phyloP scores from a whole-genome alignment of 2,113 vertebrate species.

The Parus major region DNA sequence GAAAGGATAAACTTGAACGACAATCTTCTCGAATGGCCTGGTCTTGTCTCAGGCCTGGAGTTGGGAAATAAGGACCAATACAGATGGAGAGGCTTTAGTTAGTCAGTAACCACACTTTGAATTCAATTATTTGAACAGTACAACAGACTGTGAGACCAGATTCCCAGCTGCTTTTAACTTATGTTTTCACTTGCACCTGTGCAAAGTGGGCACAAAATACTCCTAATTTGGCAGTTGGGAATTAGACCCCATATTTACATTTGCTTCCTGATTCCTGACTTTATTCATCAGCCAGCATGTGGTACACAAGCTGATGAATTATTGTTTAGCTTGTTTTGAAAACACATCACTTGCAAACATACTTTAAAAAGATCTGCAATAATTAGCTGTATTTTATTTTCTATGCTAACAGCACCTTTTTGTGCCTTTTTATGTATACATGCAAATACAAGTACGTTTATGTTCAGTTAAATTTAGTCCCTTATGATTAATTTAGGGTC shows the following conservation, averaged over 20 bases:
- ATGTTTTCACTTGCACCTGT: constrained; percentile 55
- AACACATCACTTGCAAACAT: constrained; percentile 42
- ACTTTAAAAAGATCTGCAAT: constrained; percentile 35
- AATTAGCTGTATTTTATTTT: constrained; percentile 63
- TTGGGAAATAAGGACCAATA: constrained; percentile 60
- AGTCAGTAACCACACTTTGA: constrained; percentile 57
- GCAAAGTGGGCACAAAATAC: constrained; percentile 61
- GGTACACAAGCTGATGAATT: constrained; percentile 35
- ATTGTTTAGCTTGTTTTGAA: constrained; percentile 63
- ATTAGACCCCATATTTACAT: constrained; percentile 42
- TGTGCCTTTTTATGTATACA: neutral
- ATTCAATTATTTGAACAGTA: constrained; percentile 43
- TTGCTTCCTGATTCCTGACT: constrained; percentile 59
- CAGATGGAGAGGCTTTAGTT: constrained; percentile 39
- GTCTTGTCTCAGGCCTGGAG: constrained; percentile 62
- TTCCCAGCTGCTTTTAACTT: constrained; percentile 56
- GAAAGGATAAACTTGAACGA: constrained; percentile 74
- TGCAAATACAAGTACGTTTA: neutral
- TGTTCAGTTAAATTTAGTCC: constrained; percentile 19
- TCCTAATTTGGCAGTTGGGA: constrained; percentile 57
- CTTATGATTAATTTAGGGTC: constrained; percentile 30
- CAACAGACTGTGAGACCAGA: constrained; percentile 21
- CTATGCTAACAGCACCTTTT: constrained; percentile 23
- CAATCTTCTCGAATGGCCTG: constrained; percentile 62
- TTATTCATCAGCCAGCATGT: constrained; percentile 65